These are phyloP conservation scores for Adelges cooleyi DNA, from an alignment of 1,140 invertebrate genomes.

Conservation along the genomic window DNA sequence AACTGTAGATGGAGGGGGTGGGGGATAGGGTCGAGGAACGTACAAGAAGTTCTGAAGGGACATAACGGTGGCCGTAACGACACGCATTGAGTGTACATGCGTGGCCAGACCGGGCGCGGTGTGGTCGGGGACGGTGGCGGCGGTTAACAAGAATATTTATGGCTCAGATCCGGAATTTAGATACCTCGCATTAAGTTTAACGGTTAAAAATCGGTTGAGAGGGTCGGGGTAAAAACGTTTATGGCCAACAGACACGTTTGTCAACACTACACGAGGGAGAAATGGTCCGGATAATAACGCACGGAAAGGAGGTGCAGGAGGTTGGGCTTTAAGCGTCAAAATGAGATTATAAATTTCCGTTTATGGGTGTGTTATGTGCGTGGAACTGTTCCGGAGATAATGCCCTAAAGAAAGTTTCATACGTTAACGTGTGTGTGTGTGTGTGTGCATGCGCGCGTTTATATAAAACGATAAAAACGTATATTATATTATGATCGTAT, in stretches of 20 bases:
- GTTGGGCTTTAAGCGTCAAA: constrained; percentile 11
- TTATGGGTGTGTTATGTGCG: constrained; percentile 5
- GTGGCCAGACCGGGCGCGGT: too few relatives aligned
- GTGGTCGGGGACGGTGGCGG: not conserved
- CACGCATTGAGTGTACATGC: not conserved
- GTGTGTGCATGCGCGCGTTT: not conserved
- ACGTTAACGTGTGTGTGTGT: not conserved
- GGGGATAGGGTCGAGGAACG: not conserved
- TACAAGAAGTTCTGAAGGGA: not conserved
- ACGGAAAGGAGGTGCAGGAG: not conserved
- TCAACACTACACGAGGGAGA: constrained; percentile 8
- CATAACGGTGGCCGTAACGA: too few relatives aligned
- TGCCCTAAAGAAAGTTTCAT: constrained; percentile 6
- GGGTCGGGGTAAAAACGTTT: not conserved
- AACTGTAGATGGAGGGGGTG: not conserved
- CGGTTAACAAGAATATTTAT: constrained; percentile 20
- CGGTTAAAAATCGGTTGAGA: constrained; percentile 17
- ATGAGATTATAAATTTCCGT: constrained; percentile 24
- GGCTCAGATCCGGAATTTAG: constrained; percentile 12
- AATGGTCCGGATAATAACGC: constrained; percentile 12
- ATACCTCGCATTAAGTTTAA: constrained; percentile 24
- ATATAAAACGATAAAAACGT: constrained; percentile 15
- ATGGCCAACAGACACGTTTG: constrained; percentile 22
- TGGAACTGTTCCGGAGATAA: constrained; percentile 18
- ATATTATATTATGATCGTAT: not conserved